phyloP scores from a whole-genome alignment of 1,140 invertebrate genomes.

The Drosophila aff. region DNA sequence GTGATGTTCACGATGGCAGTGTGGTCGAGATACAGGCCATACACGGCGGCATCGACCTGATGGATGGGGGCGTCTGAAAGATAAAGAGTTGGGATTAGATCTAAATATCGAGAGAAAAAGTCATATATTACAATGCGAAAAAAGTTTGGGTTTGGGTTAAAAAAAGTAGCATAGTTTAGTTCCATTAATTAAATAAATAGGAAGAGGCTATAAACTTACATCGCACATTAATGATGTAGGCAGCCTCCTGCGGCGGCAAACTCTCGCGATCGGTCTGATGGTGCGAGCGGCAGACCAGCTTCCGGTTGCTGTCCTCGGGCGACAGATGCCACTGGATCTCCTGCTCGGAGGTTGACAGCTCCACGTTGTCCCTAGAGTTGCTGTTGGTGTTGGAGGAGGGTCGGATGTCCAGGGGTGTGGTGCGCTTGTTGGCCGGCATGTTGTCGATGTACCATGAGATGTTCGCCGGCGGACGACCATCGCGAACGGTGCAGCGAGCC shows the following conservation, averaged over 20 bases:
- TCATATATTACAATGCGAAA: too few relatives aligned
- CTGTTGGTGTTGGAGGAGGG: constrained; percentile 72
- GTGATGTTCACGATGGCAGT: constrained; percentile 89
- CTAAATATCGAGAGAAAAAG: neutral
- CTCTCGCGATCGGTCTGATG: constrained; percentile 86
- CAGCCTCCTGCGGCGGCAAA: constrained; percentile 71
- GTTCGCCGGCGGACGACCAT: constrained; percentile 90
- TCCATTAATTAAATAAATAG: neutral
- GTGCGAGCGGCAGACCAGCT: constrained; percentile 88
- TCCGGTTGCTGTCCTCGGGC: constrained; percentile 88
- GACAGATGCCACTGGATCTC: constrained; percentile 88
- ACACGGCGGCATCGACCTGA: constrained; percentile 86
- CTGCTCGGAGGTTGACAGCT: constrained; percentile 87
- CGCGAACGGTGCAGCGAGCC: constrained; percentile 88
- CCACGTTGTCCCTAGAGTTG: constrained; percentile 68
- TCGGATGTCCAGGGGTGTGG: constrained; percentile 86
- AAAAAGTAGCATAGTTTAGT: too few relatives aligned
- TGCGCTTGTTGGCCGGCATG: constrained; percentile 87
- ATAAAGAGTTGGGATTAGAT: neutral
- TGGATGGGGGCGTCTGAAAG: constrained; percentile 88
- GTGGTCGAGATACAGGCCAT: constrained; percentile 89
- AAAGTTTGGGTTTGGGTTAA: too few relatives aligned
- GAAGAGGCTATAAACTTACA: constrained; percentile 57
- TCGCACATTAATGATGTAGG: constrained; percentile 68
- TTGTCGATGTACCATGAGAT: constrained; percentile 89